phyloP scores from a whole-genome alignment of 2,888 invertebrate genomes.

The Saturnia pavonia region DNA sequence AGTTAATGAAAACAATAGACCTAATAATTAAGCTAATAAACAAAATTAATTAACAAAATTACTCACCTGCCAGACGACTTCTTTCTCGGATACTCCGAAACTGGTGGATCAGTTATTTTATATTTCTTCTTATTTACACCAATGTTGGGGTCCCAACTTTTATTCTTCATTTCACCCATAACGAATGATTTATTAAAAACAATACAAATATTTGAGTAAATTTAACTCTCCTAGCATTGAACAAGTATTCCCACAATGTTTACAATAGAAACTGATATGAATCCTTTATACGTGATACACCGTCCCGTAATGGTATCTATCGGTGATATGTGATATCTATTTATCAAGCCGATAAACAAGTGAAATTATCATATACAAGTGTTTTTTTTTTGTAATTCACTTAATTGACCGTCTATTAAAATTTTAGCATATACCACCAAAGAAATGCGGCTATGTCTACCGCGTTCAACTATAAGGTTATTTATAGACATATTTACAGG shows the following conservation, averaged over 20 bases:
- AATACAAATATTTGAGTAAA: slow-evolving; percentile 19
- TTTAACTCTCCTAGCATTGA: slow-evolving; percentile 19
- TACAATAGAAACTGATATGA: slow-evolving; percentile 16
- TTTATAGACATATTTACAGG: slow-evolving; percentile 12
- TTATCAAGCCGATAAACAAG: slow-evolving; percentile 41
- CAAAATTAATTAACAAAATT: too few species aligned
- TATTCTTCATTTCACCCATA: slow-evolving; percentile 44
- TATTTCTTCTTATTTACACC: slow-evolving; percentile 37
- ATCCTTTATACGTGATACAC: slow-evolving; percentile 23
- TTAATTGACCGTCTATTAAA: slow-evolving; percentile 10
- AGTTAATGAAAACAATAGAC: not conserved
- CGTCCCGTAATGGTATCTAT: slow-evolving; percentile 29
- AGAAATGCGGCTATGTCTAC: slow-evolving; percentile 16
- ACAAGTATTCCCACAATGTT: slow-evolving; percentile 25
- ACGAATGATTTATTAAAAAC: slow-evolving; percentile 29
- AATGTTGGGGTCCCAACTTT: slow-evolving; percentile 39
- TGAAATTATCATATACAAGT: slow-evolving; percentile 25
- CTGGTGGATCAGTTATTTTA: slow-evolving; percentile 34
- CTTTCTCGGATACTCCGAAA: slow-evolving; percentile 35
- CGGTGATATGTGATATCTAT: slow-evolving; percentile 43
- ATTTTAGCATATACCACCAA: slow-evolving; percentile 1
- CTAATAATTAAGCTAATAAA: not conserved
- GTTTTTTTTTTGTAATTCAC: slow-evolving; percentile 24
- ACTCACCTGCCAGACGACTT: slow-evolving; percentile 43
- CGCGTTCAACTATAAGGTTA: not conserved